Evolutionary conservation across 2,113 vertebrate genomes (phyloP).

Genomic region (Anhinga rufa): DNA sequence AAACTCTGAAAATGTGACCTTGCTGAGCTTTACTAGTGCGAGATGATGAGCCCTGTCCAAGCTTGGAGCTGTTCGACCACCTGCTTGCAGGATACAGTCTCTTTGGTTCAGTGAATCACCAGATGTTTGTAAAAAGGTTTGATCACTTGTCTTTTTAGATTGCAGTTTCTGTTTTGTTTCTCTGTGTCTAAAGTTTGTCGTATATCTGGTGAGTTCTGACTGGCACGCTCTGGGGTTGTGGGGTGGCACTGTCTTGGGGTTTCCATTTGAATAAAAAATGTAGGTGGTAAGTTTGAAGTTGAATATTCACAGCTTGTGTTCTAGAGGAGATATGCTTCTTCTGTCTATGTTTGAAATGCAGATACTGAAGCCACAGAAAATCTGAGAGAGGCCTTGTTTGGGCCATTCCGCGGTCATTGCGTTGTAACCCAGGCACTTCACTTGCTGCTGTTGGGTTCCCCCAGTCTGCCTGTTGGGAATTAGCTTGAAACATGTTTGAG

Average conservation of each 20-base stretch:
- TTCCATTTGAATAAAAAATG: background rate
- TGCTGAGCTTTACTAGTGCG: background rate
- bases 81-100: background rate
- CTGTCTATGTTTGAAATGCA: background rate
- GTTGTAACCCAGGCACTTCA: background rate
- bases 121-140: background rate
- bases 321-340: background rate
- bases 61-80: background rate
- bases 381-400: background rate
- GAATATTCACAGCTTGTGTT: background rate
- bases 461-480: rapidly evolving
- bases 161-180: background rate
- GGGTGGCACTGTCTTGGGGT: background rate
- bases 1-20: background rate
- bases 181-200: rapidly evolving
- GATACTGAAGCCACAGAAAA: background rate
- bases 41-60: background rate
- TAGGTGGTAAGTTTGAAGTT: background rate
- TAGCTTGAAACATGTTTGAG: background rate
- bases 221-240: rapidly evolving
- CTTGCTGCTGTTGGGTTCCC: background rate
- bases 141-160: background rate
- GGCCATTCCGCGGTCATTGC: background rate
- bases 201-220: background rate
- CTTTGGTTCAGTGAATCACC: background rate